These are phyloP conservation scores for Pecten maximus DNA, from an alignment of 2,888 invertebrate genomes.

Conservation along the genomic window DNA sequence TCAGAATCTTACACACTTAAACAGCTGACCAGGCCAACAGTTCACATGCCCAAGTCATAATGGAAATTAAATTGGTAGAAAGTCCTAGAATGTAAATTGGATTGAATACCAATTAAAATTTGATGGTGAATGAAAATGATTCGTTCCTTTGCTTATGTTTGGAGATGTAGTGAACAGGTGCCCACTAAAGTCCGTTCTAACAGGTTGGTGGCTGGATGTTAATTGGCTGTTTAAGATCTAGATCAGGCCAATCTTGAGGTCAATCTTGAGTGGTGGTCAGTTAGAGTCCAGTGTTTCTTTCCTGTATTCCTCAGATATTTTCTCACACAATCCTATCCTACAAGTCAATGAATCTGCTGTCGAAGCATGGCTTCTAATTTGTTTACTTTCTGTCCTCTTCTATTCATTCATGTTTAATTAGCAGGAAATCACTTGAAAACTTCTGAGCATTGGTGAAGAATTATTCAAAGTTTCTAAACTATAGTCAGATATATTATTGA, in stretches of 20 bases:
- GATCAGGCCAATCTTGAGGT: no score
- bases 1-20: not conserved
- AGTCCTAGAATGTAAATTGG: slow-evolving; percentile 18
- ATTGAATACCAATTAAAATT: slow-evolving; percentile 31
- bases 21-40: not conserved
- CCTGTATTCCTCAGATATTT: not conserved
- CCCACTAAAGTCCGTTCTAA: not conserved
- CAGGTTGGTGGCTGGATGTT: not conserved
- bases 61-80: slow-evolving; percentile 12
- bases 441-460: no score
- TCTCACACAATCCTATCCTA: not conserved
- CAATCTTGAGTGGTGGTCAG: not conserved
- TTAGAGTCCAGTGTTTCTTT: not conserved
- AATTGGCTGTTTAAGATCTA: not conserved
- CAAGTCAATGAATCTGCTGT: no score
- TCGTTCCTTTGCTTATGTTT: not conserved
- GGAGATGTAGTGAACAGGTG: not conserved
- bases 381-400: no score
- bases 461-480: not conserved
- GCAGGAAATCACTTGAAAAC: no score
- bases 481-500: no score
- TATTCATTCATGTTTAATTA: no score
- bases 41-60: not conserved
- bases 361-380: no score
- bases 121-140: not conserved